Evolutionary conservation across 2,113 vertebrate species (phyloP), one percentile per base, ranked within the genome.

Genomic region (Bufo bufo): DNA sequence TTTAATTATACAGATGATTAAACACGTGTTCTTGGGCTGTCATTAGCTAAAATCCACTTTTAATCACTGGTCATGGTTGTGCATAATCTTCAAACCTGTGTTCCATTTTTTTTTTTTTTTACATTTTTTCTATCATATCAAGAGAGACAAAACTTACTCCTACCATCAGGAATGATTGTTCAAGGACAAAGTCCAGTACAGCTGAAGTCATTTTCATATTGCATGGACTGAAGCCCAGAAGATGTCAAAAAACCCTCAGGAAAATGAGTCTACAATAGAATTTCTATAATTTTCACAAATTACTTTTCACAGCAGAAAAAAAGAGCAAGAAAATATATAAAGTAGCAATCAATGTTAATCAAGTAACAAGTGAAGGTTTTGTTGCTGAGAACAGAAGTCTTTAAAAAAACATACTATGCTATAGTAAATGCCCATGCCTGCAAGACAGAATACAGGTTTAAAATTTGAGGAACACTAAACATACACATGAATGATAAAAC

Each of bases 281-380:
- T 85, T 85, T 85, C 83, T 85, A 85, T 85, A 85, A 74, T 85
- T 85, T 85, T 85, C 66, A 85, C 83, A 85, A 85, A 85, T 85
- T 85, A 74, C 83, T 75, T 85, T 85, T 85, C 65, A 85, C 69
- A 47, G 69, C 54, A 85, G 83, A 85, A 85, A 84, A 85, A 71
- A 74, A 85, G 75, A 74, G 69, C 66, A 58, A 43, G 45, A 52
- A 85, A 85, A 75, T 83, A 83, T 83, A 83, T n/a, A 66, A 83
- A 83, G 61, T 83, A 59, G 66, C 83, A 85, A 85, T 85, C 83
- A 85, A 85, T 85, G 83, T 54, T 85, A 85, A 85, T 85, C 69
- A 85, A 74, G 50, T 85, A 56, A 85, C 52, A 59, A 74, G 50
- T 85, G 50, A 85, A 85, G 33, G 69, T 85, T 43, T 74, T 75